Evolutionary conservation across 2,113 vertebrate species (phyloP), one percentile per base, ranked within the genome.

Genomic region (Echinops telfairi): DNA sequence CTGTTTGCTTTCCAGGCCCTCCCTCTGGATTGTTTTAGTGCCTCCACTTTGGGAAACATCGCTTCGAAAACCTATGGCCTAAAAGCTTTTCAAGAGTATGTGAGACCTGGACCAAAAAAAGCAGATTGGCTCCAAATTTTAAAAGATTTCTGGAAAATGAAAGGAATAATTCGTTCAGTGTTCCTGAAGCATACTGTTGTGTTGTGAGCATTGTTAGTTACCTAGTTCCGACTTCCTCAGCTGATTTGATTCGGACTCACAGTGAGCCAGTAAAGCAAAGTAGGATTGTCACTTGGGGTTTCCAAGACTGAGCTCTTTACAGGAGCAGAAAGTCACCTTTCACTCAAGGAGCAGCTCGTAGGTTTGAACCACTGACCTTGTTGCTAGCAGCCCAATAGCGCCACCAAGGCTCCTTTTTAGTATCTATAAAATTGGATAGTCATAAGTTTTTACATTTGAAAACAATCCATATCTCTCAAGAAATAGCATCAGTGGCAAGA

Each of bases 401-500:
- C 47, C 47, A 53, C 47, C 47, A 53, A 6, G 47, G 47, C 47
- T 53, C 12, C 47, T 53, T 53, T 36, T 91, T 75, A 73, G 27
- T 91, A 60, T 62, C 83, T 8, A 15, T 78, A 77, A 94, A 91
- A 89, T 86, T 81, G 1, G 16, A 53, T 76, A 38, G 82, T 68
- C 22, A 47, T 89, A 40, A 84, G 53, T 93, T 76, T 95, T 86
- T 53, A 20, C 90, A 87, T 92, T 83, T 75, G 36, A 83, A 88
- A 89, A 87, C 6, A 86, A 0, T 84, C 40, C 60, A 66, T 6
- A 47, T 88, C 88, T 94, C 77, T 92, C 22, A 76, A 89, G 85
- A 95, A 93, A 64, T 88, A 78, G 2, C 10, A 6, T 11, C 8
- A 4, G 76, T 95, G 64, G 47, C 87, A 25, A 68, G 62, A 89